phyloP scores from a whole-genome alignment of 2,113 vertebrate species.

The Tauraco erythrolophus region DNA sequence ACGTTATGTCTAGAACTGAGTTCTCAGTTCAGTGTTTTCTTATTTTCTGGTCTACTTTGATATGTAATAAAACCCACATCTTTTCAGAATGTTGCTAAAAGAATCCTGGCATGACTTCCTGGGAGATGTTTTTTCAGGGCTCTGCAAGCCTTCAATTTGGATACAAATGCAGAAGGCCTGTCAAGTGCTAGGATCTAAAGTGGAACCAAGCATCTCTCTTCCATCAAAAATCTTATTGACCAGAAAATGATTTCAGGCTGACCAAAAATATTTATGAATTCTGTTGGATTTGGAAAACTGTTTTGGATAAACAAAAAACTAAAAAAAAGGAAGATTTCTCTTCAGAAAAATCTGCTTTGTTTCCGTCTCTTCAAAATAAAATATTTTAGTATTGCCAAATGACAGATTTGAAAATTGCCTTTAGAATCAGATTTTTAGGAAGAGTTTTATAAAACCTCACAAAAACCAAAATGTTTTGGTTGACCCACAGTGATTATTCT shows the following conservation, averaged over 20 bases:
- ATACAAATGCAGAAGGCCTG: not conserved
- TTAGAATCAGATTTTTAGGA: not conserved
- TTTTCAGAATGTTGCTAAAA: constrained; percentile 9
- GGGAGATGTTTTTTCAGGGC: not conserved
- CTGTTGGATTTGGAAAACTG: not conserved
- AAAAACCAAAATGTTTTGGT: not conserved
- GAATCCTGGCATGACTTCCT: not conserved
- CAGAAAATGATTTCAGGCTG: not conserved
- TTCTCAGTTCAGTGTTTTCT: constrained; percentile 2
- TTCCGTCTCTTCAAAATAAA: not conserved
- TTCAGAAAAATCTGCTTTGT: not conserved
- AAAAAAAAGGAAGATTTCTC: not conserved
- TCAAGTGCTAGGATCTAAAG: not conserved
- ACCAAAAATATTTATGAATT: not conserved
- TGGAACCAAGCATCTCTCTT: not conserved
- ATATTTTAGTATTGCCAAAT: not conserved
- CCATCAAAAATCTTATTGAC: not conserved
- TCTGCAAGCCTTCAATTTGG: not conserved
- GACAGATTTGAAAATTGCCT: not conserved
- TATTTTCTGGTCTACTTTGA: not conserved
- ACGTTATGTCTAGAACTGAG: not conserved
- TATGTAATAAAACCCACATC: not conserved
- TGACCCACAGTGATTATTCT: not conserved
- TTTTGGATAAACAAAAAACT: not conserved
- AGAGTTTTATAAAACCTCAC: not conserved